Base-by-base conservation (phyloP, 1,140 invertebrate species). In the Drosophila azteca region DNA sequence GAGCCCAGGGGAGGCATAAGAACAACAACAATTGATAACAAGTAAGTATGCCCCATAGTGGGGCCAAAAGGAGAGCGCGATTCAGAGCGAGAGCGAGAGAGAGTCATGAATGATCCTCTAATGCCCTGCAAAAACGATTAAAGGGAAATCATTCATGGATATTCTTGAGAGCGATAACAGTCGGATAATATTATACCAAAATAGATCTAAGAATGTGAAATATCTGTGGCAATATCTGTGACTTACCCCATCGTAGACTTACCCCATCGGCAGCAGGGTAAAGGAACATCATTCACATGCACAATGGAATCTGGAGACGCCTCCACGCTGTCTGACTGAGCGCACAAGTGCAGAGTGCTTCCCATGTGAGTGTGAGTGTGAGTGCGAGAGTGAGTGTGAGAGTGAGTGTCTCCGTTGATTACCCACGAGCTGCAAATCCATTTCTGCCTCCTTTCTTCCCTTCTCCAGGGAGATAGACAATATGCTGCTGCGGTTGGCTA, bases 381-480 rank as follows among this genome's bases (percentile, higher is more conserved):
- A 76, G 66, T 76, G 67, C n/a, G n/a, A n/a, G n/a, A n/a, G 67
- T 73, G 68, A 54, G 54, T 48, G 44, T 53, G 61, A 70, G 48
- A 74, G 79, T 52, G 59, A 76, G 66, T 76, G 67, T 61, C 70
- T 81, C 73, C 63, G 73, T 84, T 84, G 82, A 85, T 84, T 84
- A 80, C 79, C 77, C 60, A 85, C 81, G 78, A 85, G 68, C 77
- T 81, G 81, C 81, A 87, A 84, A 84, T 84, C 87, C 82, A 84
- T 84, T 84, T 84, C 79, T 75, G 77, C 73, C 71, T 67, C 71
- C 68, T 84, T 69, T 70, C 77, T 77, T 81, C 66, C 11, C 51
- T 41, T 39, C 39, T 53, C 24, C 5, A 9, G 44, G 24, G 39
- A n/a, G 62, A 58, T 60, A 67, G 71, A 60, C 57, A 65, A 43